These are phyloP conservation scores for Diplosoma virens DNA, from an alignment of 23 tunicate genomes.

Conservation along the genomic window DNA sequence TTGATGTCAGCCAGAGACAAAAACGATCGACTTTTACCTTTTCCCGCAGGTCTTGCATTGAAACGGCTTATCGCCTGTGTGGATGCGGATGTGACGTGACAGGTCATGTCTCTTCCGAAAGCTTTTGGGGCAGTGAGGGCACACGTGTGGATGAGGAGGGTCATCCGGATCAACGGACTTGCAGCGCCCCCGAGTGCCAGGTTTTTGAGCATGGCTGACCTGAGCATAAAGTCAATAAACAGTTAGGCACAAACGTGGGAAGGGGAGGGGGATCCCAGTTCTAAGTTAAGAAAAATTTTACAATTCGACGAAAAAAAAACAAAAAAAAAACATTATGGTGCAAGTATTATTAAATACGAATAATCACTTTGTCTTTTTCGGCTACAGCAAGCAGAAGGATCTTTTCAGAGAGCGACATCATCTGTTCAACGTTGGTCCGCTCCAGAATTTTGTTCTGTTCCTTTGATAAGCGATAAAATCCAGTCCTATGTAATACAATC, in stretches of 20 bases:
- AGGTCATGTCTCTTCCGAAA: conserved; percentile 74
- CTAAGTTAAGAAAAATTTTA: background rate
- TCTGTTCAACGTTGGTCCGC: conserved; percentile 56
- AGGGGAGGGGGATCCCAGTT: background rate
- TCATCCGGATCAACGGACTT: conserved; percentile 67
- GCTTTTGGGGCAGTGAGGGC: conserved; percentile 79
- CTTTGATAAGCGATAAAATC: conserved; percentile 65
- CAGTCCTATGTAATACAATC: no score
- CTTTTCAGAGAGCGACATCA: conserved; percentile 77
- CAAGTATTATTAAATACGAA: no score
- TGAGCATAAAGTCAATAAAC: no score
- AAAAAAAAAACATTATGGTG: no score
- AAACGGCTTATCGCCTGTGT: conserved; percentile 89
- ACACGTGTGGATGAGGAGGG: conserved; percentile 49
- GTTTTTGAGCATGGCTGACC: conserved; percentile 38
- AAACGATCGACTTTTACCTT: conserved; percentile 38
- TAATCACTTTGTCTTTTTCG: conserved; percentile 71
- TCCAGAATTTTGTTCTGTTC: conserved; percentile 75
- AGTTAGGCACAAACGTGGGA: no score
- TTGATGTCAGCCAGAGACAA: no score
- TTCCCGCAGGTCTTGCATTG: conserved; percentile 65
- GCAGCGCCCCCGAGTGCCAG: conserved; percentile 50
- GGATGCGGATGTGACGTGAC: conserved; percentile 69
- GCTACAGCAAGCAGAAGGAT: conserved; percentile 70
- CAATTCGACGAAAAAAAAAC: background rate